Percentiles rank a stretch among this genome's conserved stretches.
Evolutionary conservation across 2,113 vertebrate genomes (phyloP).

Genomic region (Pterocles gutturalis): DNA sequence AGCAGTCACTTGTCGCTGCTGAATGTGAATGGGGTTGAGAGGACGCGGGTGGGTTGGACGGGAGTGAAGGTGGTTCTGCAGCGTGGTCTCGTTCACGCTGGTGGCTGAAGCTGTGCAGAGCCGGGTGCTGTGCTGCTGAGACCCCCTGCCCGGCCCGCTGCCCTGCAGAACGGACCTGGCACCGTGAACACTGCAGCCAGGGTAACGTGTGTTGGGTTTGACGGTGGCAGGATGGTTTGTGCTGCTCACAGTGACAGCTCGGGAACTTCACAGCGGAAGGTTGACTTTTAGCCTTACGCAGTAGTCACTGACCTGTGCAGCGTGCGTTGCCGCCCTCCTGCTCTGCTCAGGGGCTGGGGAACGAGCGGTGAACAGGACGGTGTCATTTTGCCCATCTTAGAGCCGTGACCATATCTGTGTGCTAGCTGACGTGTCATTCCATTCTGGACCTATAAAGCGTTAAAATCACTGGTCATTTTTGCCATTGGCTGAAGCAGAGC

Average conservation of each 20-base stretch:
- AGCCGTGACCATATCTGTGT: fast-evolving
- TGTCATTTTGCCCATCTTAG: neutral
- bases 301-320: fast-evolving
- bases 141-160: fast-evolving
- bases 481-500: neutral
- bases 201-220: fast-evolving
- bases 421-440: neutral
- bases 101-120: fast-evolving
- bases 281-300: neutral
- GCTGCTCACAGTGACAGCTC: neutral
- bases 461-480: neutral
- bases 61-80: neutral
- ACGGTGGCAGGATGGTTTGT: neutral
- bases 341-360: neutral
- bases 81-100: fast-evolving
- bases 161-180: neutral
- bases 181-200: fast-evolving
- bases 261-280: fast-evolving
- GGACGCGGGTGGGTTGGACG: neutral
- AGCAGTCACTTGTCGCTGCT: neutral
- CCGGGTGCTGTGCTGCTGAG: neutral
- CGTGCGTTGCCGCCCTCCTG: fast-evolving
- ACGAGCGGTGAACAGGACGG: neutral
- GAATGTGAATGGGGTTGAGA: fast-evolving
- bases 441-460: neutral